Evolutionary conservation across 2,113 vertebrate genomes (phyloP).

Genomic region (Electrona antarctica): DNA sequence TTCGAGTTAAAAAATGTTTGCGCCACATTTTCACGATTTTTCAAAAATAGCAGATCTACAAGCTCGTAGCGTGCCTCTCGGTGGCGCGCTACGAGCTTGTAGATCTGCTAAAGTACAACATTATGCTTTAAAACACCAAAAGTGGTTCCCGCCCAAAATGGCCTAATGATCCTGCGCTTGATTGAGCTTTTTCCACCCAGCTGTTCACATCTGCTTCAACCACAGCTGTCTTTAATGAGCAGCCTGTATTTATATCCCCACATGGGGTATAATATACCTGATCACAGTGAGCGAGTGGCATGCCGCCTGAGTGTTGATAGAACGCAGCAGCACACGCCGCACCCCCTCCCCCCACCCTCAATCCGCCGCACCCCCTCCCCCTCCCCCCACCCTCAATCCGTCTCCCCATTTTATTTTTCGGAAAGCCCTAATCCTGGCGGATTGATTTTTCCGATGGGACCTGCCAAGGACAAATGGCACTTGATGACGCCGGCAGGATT

Average conservation of each 20-base stretch:
- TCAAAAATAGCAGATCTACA: too few relatives aligned
- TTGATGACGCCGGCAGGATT: conserved; percentile 65
- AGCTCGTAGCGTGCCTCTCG: too few relatives aligned
- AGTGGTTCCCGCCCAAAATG: too few relatives aligned
- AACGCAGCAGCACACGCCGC: background rate
- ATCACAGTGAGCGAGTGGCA: conserved; percentile 40
- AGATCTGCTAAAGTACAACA: too few relatives aligned
- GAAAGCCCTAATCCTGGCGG: conserved; percentile 58
- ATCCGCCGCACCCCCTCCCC: conserved; percentile 1
- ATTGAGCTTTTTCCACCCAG: conserved; percentile 53
- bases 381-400: conserved; percentile 11
- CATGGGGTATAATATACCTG: conserved; percentile 23
- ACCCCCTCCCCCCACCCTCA: too few relatives aligned
- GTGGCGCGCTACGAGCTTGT: too few relatives aligned
- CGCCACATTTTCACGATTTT: too few relatives aligned
- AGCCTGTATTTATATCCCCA: conserved; percentile 31
- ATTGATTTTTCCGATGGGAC: conserved; percentile 50
- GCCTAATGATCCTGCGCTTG: conserved; percentile 34
- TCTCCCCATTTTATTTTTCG: conserved; percentile 35
- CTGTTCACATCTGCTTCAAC: conserved; percentile 66
- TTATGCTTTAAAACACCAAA: too few relatives aligned
- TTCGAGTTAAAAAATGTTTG: too few relatives aligned
- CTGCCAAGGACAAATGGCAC: conserved; percentile 69
- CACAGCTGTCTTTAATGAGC: conserved; percentile 52
- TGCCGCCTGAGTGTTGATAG: conserved; percentile 42